Percentiles rank a stretch among this genome's conserved stretches.
Evolutionary conservation across 2,888 invertebrate genomes (phyloP).

Genomic region (Macrophya alboannulata): DNA sequence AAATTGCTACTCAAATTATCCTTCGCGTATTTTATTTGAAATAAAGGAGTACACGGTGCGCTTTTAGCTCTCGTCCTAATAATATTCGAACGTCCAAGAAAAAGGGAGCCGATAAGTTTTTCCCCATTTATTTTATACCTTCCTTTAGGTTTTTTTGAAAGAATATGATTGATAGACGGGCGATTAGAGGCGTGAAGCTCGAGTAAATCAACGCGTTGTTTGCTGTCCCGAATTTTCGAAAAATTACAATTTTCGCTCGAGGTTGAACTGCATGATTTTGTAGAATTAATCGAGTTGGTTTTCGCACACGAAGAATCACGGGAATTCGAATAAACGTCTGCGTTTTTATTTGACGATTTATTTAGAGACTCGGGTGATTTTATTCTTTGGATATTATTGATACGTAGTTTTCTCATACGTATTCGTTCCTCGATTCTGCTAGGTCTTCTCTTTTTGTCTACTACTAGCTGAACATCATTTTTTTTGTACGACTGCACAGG

Average conservation of each 20-base stretch:
- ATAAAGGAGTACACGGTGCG: slow-evolving; percentile 60
- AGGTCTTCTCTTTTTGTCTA: neutral
- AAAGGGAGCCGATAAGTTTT: neutral
- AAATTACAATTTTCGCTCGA: slow-evolving; percentile 37
- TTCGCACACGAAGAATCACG: neutral
- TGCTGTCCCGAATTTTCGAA: slow-evolving; percentile 59
- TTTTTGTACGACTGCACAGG: neutral
- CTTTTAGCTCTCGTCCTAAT: slow-evolving; percentile 56
- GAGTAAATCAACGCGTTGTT: slow-evolving; percentile 61
- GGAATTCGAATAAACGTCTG: neutral
- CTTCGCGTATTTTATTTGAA: slow-evolving; percentile 60
- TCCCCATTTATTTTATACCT: neutral
- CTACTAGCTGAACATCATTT: neutral
- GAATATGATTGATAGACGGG: neutral
- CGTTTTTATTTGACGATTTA: neutral
- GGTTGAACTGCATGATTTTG: neutral
- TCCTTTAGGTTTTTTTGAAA: neutral
- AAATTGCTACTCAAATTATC: slow-evolving; percentile 1
- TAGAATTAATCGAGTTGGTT: neutral
- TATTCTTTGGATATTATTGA: neutral
- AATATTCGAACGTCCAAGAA: neutral
- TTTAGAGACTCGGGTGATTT: neutral
- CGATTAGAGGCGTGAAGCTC: neutral
- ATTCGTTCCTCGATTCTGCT: slow-evolving; percentile 37
- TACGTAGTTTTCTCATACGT: neutral